A percentile compares a stretch with the other conserved stretches of the same genome.
phyloP scores from a whole-genome alignment of 2,113 vertebrate genomes.

The Xiphorhynchus elegans region DNA sequence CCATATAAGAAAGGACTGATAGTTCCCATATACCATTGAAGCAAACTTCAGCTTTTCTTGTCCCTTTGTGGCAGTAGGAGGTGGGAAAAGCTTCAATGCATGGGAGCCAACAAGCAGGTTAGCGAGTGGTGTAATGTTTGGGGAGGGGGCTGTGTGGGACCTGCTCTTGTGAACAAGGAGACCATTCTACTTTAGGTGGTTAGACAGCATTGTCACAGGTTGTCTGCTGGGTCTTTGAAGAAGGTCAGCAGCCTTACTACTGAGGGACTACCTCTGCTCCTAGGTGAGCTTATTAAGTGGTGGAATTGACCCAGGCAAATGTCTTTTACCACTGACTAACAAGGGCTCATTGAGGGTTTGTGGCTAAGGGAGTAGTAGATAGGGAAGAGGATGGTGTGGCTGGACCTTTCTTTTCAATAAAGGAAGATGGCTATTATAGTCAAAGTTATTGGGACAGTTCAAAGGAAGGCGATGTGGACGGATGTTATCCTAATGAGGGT shows the following conservation, averaged over 20 bases:
- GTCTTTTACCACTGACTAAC: rapidly evolving
- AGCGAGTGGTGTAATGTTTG: neutral
- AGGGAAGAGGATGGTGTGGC: neutral
- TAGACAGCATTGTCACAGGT: neutral
- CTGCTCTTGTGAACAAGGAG: neutral
- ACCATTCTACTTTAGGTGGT: neutral
- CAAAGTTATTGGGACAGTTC: neutral
- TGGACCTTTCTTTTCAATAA: neutral
- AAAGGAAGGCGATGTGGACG: neutral
- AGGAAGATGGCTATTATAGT: neutral
- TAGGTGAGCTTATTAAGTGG: neutral
- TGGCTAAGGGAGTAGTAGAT: neutral
- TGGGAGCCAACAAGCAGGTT: neutral
- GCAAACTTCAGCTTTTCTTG: neutral
- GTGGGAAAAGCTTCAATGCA: neutral
- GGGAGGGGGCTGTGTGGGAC: neutral
- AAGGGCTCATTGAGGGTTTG: neutral
- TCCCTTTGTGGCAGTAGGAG: neutral
- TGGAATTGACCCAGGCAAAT: neutral
- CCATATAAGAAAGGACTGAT: neutral
- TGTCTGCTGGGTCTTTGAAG: neutral
- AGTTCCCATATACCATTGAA: neutral
- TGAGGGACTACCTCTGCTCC: neutral
- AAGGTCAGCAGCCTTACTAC: neutral
- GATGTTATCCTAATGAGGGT: neutral